These are phyloP conservation scores for Serilophus lunatus DNA, from an alignment of 2,113 vertebrate species.

Conservation along the genomic window DNA sequence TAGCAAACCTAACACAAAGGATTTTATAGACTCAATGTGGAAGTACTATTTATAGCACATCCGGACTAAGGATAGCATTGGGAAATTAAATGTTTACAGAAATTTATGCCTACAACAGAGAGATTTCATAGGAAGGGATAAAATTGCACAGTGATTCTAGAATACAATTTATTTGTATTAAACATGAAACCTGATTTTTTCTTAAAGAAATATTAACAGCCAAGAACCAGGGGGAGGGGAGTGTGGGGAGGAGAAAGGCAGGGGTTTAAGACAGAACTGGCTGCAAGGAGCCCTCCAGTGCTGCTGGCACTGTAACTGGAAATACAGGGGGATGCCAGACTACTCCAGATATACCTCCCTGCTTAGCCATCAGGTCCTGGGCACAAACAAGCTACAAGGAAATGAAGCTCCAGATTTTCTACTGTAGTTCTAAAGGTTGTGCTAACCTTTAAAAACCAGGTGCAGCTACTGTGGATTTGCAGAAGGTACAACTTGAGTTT, in stretches of 20 bases:
- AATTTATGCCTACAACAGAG: neutral
- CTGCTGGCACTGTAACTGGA: neutral
- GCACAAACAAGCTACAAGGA: accelerated
- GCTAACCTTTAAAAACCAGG: neutral
- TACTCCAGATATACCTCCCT: neutral
- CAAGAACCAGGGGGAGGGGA: neutral
- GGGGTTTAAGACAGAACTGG: neutral
- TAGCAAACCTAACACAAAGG: neutral
- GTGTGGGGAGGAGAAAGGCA: neutral
- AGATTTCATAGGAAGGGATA: neutral
- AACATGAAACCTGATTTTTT: neutral
- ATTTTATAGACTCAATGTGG: neutral
- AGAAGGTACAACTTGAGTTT: neutral
- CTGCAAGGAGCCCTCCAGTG: neutral
- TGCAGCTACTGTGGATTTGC: neutral
- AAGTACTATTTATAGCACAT: neutral
- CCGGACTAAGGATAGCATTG: neutral
- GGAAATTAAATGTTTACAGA: neutral
- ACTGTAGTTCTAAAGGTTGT: neutral
- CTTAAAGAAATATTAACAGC: neutral
- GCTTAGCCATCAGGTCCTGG: neutral
- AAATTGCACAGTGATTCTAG: neutral
- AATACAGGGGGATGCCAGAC: neutral
- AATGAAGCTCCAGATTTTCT: neutral
- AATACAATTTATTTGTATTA: neutral